These are phyloP conservation scores for Saimiri boliviensis DNA, from an alignment of 2,113 vertebrate genomes.

Conservation along the genomic window DNA sequence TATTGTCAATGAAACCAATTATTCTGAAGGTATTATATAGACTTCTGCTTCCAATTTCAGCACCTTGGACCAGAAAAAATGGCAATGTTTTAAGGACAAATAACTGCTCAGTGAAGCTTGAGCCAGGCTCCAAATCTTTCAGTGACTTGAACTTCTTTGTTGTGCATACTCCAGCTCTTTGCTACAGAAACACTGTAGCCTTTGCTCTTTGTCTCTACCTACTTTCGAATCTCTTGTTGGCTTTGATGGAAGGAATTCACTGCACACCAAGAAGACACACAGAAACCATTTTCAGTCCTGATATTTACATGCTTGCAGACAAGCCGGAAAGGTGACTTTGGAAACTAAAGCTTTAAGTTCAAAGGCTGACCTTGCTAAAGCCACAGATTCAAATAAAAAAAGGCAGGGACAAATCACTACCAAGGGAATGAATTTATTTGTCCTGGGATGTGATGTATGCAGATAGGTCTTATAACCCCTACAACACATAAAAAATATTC, in stretches of 20 bases:
- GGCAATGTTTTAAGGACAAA: background rate
- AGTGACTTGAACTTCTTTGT: background rate
- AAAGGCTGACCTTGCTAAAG: conserved; percentile 26
- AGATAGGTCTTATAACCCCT: background rate
- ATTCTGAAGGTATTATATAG: background rate
- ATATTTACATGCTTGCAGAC: background rate
- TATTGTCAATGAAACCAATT: background rate
- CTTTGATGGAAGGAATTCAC: background rate
- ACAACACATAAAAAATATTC: background rate
- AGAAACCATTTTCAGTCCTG: background rate
- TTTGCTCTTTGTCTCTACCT: conserved; percentile 20
- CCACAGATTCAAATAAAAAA: background rate
- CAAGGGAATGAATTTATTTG: background rate
- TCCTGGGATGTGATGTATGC: background rate
- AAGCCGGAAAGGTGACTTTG: background rate
- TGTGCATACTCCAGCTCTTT: background rate
- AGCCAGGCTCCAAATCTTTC: background rate
- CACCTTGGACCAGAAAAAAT: background rate
- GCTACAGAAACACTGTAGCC: background rate
- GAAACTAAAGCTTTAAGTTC: background rate
- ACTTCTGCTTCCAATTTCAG: background rate
- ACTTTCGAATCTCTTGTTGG: background rate
- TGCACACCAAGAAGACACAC: background rate
- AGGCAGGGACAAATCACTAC: background rate
- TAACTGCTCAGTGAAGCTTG: background rate